Conservation (phyloP, 2,797 vertebrate genomes). For the Echiichthys vipera region DNA sequence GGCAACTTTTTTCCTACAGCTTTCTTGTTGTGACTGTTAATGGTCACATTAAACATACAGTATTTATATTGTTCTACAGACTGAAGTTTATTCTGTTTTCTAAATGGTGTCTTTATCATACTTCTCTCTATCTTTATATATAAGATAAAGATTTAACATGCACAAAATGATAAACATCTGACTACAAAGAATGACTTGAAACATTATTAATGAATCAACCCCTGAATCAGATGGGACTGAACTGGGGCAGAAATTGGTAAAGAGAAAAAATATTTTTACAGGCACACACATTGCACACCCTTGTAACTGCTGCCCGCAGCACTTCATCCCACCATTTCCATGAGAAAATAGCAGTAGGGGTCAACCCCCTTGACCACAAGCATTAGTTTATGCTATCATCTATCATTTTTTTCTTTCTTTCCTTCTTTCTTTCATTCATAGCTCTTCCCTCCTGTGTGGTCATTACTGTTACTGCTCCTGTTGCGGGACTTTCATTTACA, state of each 20-base stretch:
- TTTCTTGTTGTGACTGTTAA: conserved; percentile 34
- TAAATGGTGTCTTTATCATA: not conserved
- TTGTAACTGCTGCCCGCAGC: conserved; percentile 56
- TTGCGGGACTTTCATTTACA: conserved; percentile 71
- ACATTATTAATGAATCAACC: conserved; percentile 18
- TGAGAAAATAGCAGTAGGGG: conserved; percentile 57
- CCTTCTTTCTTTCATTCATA: conserved; percentile 51
- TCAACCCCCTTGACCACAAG: conserved; percentile 47
- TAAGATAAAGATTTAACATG: not conserved
- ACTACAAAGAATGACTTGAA: not conserved
- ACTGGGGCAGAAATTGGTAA: conserved; percentile 1
- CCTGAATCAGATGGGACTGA: conserved; percentile 21
- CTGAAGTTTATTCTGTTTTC: not conserved
- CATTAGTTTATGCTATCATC: conserved; percentile 13
- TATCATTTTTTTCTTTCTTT: conserved; percentile 5
- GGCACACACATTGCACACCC: conserved; percentile 17
- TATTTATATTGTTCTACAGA: not conserved
- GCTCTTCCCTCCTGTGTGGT: conserved; percentile 74
- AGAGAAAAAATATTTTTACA: conserved; percentile 21
- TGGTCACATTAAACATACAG: conserved; percentile 24
- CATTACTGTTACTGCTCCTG: conserved; percentile 54
- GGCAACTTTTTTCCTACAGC: conserved; percentile 24
- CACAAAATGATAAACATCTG: not conserved
- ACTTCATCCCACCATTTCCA: conserved; percentile 53
- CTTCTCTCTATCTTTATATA: not conserved